Conservation (phyloP, 2,797 vertebrate genomes). For the Lophotriccus pileatus region DNA sequence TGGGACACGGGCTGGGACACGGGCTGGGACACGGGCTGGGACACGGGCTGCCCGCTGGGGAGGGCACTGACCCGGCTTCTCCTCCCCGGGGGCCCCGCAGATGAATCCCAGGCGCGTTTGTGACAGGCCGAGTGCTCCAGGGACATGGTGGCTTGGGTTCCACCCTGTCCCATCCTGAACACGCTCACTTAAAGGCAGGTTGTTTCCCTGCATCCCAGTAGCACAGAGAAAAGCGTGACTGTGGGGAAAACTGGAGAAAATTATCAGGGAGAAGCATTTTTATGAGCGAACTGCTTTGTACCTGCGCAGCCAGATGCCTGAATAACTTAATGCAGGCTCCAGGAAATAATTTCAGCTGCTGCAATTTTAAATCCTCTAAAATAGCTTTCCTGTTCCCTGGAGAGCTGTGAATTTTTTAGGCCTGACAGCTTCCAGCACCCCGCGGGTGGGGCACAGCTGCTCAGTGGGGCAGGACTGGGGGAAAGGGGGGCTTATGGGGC, state of each 20-base stretch:
- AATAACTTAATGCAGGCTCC: background rate
- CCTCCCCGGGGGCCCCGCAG: fast-evolving
- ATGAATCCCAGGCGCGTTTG: background rate
- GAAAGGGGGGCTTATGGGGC: background rate
- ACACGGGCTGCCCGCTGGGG: background rate
- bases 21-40: background rate
- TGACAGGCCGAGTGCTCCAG: background rate
- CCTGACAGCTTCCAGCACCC: background rate
- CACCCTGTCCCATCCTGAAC: background rate
- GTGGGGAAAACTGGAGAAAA: background rate
- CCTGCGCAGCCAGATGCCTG: background rate
- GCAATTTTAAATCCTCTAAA: background rate
- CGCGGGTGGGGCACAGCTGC: background rate
- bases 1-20: background rate
- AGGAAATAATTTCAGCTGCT: slow-evolving; percentile 6
- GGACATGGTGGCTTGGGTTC: background rate
- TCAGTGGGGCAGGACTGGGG: background rate
- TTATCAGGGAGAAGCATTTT: background rate
- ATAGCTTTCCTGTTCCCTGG: background rate
- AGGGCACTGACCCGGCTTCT: background rate
- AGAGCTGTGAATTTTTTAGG: background rate
- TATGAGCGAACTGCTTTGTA: background rate
- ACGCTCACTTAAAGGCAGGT: background rate
- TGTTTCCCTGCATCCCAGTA: background rate
- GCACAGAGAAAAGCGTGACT: fast-evolving